phyloP scores from a whole-genome alignment of 2,797 vertebrate species.

The Acanthis flammea region DNA sequence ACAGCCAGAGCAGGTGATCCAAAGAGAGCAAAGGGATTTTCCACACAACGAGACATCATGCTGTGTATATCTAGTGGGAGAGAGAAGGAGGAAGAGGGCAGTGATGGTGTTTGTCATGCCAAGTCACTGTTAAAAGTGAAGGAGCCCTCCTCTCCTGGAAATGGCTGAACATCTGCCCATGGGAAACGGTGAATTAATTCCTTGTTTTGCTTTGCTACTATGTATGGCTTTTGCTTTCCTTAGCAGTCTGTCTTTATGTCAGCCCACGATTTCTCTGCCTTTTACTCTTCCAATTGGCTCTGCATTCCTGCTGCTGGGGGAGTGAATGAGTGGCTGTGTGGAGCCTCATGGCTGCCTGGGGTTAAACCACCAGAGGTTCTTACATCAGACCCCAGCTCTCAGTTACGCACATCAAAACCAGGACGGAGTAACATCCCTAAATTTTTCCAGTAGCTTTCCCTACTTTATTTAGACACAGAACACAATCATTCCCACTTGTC shows the following conservation, averaged over 20 bases:
- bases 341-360: neutral
- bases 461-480: neutral
- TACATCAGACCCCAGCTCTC: neutral
- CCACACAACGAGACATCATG: neutral
- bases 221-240: neutral
- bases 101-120: neutral
- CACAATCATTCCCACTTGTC: neutral
- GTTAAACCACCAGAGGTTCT: neutral
- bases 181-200: neutral
- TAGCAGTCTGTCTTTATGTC: neutral
- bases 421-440: neutral
- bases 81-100: neutral
- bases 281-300: neutral
- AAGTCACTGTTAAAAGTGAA: too few relatives aligned
- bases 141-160: too few relatives aligned
- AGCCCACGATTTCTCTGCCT: rapidly evolving
- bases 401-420: neutral
- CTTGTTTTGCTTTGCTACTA: neutral
- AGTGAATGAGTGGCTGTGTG: rapidly evolving
- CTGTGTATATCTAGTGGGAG: neutral
- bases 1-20: rapidly evolving
- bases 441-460: neutral
- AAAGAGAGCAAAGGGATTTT: neutral
- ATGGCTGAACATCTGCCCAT: neutral
- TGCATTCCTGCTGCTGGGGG: rapidly evolving